Conservation (phyloP, 1,140 invertebrate species). For the Diprion similis region DNA sequence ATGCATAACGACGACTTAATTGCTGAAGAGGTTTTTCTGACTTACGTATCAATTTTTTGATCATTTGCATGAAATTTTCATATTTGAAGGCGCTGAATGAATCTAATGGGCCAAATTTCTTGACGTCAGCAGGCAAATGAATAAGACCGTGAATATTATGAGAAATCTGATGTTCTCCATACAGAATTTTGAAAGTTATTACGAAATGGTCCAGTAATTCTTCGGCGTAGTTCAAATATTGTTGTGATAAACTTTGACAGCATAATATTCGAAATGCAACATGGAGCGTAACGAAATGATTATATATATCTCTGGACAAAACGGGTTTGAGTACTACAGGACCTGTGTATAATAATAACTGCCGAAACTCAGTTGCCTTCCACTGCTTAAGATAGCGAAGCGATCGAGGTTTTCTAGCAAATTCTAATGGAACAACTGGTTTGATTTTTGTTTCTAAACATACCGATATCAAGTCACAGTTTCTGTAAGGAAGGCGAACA, state of each 20-base stretch:
- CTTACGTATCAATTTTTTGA: constrained; percentile 23
- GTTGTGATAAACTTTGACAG: constrained; percentile 3
- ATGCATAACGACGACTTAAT: no score
- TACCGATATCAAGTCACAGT: background rate
- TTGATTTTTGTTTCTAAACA: background rate
- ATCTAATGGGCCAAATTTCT: constrained; percentile 22
- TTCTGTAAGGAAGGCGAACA: background rate
- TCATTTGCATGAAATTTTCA: constrained; percentile 23
- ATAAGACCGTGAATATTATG: constrained; percentile 28
- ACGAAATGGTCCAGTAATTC: constrained; percentile 17
- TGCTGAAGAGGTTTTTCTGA: no score
- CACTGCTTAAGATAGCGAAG: constrained; percentile 32
- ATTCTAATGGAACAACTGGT: constrained; percentile 32
- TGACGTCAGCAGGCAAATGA: constrained; percentile 23
- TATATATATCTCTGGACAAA: constrained; percentile 6
- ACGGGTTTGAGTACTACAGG: constrained; percentile 30
- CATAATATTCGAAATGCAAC: constrained; percentile 18
- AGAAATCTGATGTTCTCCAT: constrained; percentile 18
- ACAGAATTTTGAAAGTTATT: constrained; percentile 9
- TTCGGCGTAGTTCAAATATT: constrained; percentile 11
- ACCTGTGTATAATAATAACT: constrained; percentile 38
- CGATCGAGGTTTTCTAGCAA: constrained; percentile 36
- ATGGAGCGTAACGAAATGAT: constrained; percentile 16
- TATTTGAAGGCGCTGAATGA: constrained; percentile 23
- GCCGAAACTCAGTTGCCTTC: constrained; percentile 44